Evolutionary conservation across 2,888 invertebrate species (phyloP).

Genomic region (Drosophila meridionalis): DNA sequence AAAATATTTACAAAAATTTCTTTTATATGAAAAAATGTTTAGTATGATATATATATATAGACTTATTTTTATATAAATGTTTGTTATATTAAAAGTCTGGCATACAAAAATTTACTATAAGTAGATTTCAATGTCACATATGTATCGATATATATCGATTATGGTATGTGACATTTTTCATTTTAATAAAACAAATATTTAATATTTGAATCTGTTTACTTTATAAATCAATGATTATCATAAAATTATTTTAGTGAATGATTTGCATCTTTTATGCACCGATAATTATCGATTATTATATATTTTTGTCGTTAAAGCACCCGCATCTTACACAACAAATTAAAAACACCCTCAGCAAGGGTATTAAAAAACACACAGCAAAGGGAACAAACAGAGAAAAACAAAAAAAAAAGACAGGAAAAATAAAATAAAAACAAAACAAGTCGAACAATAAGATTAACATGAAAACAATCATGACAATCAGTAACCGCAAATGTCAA

Average conservation of each 20-base stretch:
- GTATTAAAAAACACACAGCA: constrained; percentile 4
- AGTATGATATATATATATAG: too few species aligned
- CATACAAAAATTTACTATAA: too few species aligned
- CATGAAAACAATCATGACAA: constrained; percentile 82
- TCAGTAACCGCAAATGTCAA: constrained; percentile 82
- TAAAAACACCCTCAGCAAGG: background rate
- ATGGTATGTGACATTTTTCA: background rate
- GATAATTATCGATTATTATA: background rate
- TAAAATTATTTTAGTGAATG: rapidly evolving
- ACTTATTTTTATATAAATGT: too few species aligned
- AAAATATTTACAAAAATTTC: too few species aligned
- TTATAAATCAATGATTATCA: background rate
- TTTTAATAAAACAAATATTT: background rate
- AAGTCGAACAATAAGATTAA: constrained; percentile 77
- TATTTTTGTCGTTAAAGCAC: rapidly evolving
- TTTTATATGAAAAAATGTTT: too few species aligned
- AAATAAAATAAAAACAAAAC: constrained; percentile 34
- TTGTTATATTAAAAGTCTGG: too few species aligned
- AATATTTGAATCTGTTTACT: too few species aligned
- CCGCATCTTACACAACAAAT: background rate
- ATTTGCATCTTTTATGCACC: background rate
- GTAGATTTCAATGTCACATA: too few species aligned
- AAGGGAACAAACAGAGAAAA: constrained; percentile 38
- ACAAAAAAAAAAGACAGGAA: constrained; percentile 22
- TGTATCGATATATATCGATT: background rate